Percentiles rank a stretch among this genome's conserved stretches.
Evolutionary conservation across 2,888 invertebrate genomes (phyloP).

Genomic region (Cantharis nigra): DNA sequence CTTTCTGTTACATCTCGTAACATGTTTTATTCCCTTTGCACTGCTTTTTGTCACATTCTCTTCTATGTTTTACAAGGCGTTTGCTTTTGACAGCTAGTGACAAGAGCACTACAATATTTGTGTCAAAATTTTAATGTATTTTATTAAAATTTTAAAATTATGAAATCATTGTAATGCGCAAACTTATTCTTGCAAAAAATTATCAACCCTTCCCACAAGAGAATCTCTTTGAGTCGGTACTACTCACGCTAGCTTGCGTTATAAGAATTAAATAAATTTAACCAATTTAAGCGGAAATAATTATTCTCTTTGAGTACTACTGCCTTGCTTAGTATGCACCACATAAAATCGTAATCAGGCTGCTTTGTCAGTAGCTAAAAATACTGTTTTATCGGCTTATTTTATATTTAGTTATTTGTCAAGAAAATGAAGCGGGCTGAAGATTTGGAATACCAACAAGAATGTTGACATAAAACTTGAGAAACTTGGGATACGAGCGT

Average conservation of each 20-base stretch:
- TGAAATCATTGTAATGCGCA: not conserved
- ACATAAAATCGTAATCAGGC: not conserved
- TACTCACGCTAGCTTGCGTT: not conserved
- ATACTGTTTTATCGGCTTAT: not conserved
- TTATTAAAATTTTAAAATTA: not conserved
- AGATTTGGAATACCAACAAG: conserved; percentile 20
- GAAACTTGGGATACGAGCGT: conserved; percentile 31
- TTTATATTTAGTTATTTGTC: conserved; percentile 10
- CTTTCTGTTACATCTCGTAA: conserved; percentile 20
- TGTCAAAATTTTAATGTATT: conserved; percentile 6
- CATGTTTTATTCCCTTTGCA: conserved; percentile 33
- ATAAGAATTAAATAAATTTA: not conserved
- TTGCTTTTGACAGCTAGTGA: conserved; percentile 32
- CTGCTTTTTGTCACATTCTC: conserved; percentile 29
- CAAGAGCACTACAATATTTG: conserved; percentile 30
- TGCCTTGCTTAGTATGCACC: not conserved
- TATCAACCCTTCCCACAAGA: not conserved
- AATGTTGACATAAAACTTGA: conserved; percentile 31
- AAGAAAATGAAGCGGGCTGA: conserved; percentile 9
- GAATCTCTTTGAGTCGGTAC: not conserved
- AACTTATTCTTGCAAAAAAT: not conserved
- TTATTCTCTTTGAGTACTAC: not conserved
- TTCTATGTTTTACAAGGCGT: conserved; percentile 26
- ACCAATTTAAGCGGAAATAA: not conserved
- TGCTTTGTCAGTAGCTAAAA: not conserved